Evolutionary conservation across 2,888 invertebrate species (phyloP).

Genomic region (Parthenolecanium corni): DNA sequence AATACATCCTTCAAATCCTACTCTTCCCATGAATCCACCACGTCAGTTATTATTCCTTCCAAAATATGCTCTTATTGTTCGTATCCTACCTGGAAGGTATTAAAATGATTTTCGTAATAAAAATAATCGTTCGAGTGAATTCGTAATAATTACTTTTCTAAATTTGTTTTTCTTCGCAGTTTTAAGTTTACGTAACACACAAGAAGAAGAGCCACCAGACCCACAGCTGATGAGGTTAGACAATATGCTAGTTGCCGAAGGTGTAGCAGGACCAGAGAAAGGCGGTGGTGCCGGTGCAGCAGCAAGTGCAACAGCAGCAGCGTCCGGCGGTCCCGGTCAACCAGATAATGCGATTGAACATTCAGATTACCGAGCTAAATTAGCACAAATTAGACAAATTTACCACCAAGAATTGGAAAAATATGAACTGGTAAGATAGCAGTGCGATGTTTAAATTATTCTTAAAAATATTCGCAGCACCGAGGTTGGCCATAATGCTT

Average conservation of each 20-base stretch:
- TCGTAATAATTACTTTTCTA: no score
- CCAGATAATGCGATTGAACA: conserved; percentile 96
- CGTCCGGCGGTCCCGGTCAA: conserved; percentile 59
- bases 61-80: background rate
- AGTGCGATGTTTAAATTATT: no score
- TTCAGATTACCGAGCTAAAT: conserved; percentile 96
- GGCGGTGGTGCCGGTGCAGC: conserved; percentile 79
- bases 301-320: conserved; percentile 76
- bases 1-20: no score
- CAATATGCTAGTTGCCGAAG: conserved; percentile 98
- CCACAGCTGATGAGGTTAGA: conserved; percentile 96
- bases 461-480: no score
- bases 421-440: conserved; percentile 72
- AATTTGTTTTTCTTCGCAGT: conserved; percentile 47
- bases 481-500: no score
- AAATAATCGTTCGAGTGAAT: no score
- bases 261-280: conserved; percentile 91
- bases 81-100: no score
- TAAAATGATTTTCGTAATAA: no score
- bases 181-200: conserved; percentile 85
- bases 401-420: conserved; percentile 99
- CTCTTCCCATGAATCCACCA: no score
- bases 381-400: conserved; percentile 96
- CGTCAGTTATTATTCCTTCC: no score
- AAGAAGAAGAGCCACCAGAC: conserved; percentile 96